Conservation (phyloP, 1,140 invertebrate species). For the Tetramorium simillimum region DNA sequence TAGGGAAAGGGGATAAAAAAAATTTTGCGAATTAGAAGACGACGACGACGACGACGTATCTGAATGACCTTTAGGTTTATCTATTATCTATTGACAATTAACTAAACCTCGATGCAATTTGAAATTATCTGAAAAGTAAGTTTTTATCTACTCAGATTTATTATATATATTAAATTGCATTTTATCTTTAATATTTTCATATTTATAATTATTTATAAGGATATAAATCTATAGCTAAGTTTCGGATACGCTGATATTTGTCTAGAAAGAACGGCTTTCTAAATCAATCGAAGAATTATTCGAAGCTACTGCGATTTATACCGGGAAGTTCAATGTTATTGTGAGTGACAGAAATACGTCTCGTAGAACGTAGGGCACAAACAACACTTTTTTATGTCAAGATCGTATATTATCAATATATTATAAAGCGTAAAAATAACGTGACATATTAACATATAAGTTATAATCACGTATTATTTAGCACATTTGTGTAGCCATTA, state of each 20-base stretch:
- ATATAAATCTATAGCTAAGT: not conserved
- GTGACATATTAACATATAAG: slow-evolving; percentile 27
- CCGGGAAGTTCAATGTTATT: not conserved
- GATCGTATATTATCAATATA: slow-evolving; percentile 8
- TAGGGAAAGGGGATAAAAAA: too few relatives aligned
- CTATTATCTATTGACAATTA: too few relatives aligned
- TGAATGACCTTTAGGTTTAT: too few relatives aligned
- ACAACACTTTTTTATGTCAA: slow-evolving; percentile 24
- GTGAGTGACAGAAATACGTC: not conserved
- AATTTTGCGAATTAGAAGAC: too few relatives aligned
- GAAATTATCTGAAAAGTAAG: not conserved
- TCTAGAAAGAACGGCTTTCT: not conserved
- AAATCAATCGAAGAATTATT: not conserved
- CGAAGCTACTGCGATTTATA: not conserved
- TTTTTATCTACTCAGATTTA: not conserved
- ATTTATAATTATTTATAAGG: too few relatives aligned
- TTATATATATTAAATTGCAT: not conserved
- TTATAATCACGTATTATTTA: slow-evolving; percentile 13
- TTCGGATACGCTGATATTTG: not conserved
- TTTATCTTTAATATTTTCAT: not conserved
- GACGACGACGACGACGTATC: too few relatives aligned
- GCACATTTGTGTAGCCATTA: slow-evolving; percentile 15
- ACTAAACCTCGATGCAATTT: not conserved
- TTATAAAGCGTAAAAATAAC: slow-evolving; percentile 37
- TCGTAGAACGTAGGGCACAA: not conserved